These are phyloP conservation scores for Conomelus anceps DNA, from an alignment of 2,888 invertebrate species.

Conservation along the genomic window DNA sequence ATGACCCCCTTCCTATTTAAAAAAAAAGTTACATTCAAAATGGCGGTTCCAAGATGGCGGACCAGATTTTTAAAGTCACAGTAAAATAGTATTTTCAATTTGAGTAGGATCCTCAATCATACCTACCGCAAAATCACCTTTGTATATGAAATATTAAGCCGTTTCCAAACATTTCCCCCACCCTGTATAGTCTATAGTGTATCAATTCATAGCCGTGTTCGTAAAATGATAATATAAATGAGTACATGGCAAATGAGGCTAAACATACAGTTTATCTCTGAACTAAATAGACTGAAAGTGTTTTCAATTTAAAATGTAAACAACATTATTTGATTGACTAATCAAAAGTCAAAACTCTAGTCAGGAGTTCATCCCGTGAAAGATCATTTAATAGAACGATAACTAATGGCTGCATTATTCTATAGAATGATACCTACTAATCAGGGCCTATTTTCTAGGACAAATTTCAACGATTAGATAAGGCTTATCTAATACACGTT, in stretches of 20 bases:
- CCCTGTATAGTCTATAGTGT: too few relatives aligned
- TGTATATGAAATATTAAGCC: too few relatives aligned
- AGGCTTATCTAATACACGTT: not conserved
- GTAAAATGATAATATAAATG: too few relatives aligned
- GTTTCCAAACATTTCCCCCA: too few relatives aligned
- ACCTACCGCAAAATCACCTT: too few relatives aligned
- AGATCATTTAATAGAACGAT: not conserved
- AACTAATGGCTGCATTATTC: not conserved
- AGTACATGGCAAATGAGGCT: not conserved
- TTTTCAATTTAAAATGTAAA: not conserved
- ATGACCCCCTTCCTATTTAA: too few relatives aligned
- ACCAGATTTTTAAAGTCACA: too few relatives aligned
- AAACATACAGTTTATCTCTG: not conserved
- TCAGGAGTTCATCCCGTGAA: not conserved
- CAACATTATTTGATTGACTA: not conserved
- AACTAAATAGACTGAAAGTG: not conserved
- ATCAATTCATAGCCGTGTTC: too few relatives aligned
- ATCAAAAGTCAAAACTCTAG: not conserved
- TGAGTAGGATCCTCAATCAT: too few relatives aligned
- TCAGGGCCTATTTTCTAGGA: not conserved
- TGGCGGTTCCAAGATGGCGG: too few relatives aligned
- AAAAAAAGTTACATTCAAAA: too few relatives aligned
- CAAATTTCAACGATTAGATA: not conserved
- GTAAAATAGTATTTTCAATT: too few relatives aligned
- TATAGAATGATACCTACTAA: not conserved